These are phyloP conservation scores for Eurosta solidaginis DNA, from an alignment of 1,140 invertebrate genomes.

Conservation along the genomic window DNA sequence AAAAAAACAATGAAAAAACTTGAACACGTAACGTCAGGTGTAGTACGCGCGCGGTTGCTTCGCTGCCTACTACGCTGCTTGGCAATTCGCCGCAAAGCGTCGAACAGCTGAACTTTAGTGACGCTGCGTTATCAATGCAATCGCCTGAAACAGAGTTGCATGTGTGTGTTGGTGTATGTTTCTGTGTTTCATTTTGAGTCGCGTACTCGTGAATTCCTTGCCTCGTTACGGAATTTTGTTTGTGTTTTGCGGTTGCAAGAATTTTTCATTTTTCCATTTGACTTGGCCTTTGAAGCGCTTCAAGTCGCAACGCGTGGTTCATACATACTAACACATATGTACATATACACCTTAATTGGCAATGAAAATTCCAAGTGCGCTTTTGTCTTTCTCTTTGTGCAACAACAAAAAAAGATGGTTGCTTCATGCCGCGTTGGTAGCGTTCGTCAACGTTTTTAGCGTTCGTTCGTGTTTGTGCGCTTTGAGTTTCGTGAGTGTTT, in stretches of 20 bases:
- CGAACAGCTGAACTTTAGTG: background rate
- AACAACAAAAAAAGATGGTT: no score
- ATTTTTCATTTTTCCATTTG: slow-evolving; percentile 21
- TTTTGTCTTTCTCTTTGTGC: background rate
- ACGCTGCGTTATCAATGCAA: background rate
- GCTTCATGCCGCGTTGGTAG: background rate
- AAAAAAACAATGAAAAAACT: background rate
- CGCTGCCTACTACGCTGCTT: background rate
- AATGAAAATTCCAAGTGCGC: slow-evolving; percentile 27
- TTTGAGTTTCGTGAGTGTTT: no score
- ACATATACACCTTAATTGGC: slow-evolving; percentile 24
- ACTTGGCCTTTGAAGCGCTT: background rate
- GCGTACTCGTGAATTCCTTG: slow-evolving; percentile 13
- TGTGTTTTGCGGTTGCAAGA: slow-evolving; percentile 26
- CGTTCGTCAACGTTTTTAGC: background rate
- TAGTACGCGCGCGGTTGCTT: background rate
- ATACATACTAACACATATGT: no score
- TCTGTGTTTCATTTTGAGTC: background rate
- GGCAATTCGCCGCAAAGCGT: slow-evolving; percentile 1
- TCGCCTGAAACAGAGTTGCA: background rate
- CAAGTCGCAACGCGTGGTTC: background rate
- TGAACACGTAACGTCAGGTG: background rate
- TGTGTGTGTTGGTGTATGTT: background rate
- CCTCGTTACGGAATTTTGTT: slow-evolving; percentile 24
- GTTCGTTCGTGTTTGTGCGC: background rate